A percentile compares a stretch with the other conserved stretches of the same genome.
phyloP scores from a whole-genome alignment of 2,113 vertebrate species.

The Bambusicola thoracicus region DNA sequence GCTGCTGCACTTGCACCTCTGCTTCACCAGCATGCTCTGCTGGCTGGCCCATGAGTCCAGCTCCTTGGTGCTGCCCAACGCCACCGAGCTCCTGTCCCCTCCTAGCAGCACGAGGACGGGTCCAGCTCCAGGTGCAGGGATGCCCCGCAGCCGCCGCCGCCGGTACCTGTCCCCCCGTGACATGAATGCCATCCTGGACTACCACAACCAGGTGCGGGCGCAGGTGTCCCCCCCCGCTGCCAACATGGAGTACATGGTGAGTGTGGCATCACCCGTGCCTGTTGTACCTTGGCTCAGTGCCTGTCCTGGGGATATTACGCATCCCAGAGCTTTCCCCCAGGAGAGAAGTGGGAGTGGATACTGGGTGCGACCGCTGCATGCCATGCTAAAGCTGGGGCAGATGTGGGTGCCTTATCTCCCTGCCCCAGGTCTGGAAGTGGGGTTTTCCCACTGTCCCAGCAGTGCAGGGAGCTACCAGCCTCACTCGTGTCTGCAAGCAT shows the following conservation, averaged over 20 bases:
- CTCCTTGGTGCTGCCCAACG: slow-evolving; percentile 59
- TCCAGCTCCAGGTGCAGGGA: neutral
- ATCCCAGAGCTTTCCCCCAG: neutral
- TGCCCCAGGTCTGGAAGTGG: neutral
- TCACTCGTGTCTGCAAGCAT: neutral
- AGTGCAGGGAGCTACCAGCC: neutral
- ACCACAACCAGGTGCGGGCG: slow-evolving; percentile 87
- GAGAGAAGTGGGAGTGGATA: neutral
- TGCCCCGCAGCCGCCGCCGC: slow-evolving; percentile 69
- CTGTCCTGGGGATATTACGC: rapidly evolving
- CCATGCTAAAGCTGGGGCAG: neutral
- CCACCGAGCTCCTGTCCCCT: slow-evolving; percentile 55
- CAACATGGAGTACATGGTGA: slow-evolving; percentile 95
- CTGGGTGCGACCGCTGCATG: neutral
- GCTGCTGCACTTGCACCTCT: slow-evolving; percentile 63
- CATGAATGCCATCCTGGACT: slow-evolving; percentile 83
- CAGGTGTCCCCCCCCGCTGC: slow-evolving; percentile 86
- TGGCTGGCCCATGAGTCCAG: slow-evolving; percentile 74
- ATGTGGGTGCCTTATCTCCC: neutral
- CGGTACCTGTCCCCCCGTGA: slow-evolving; percentile 81
- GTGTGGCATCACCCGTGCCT: neutral
- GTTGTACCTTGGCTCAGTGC: rapidly evolving
- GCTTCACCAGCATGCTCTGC: slow-evolving; percentile 78
- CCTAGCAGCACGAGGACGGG: neutral
- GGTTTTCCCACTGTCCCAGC: neutral